Percentiles rank a stretch among this genome's conserved stretches.
These are phyloP conservation scores for Drosophila subsilvestris DNA, from an alignment of 2,888 invertebrate genomes.

Conservation along the genomic window DNA sequence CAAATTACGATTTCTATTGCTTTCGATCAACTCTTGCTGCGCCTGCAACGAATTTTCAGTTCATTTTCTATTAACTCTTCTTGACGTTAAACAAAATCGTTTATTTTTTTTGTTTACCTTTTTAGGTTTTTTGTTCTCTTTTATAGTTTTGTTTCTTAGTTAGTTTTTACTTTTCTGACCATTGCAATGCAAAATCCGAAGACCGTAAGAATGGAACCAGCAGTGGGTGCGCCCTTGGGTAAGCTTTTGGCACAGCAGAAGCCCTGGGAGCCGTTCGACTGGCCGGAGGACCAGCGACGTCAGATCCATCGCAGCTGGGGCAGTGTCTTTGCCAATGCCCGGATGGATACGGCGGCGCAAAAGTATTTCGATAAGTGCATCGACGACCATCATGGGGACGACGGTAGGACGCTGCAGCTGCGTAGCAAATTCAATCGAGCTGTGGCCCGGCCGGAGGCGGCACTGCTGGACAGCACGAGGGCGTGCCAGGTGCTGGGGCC, in stretches of 20 bases:
- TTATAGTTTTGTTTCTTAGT: slow-evolving; percentile 10
- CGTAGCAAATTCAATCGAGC: slow-evolving; percentile 63
- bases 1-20: no score
- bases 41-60: neutral
- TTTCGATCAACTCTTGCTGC: neutral
- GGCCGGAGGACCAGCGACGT: slow-evolving; percentile 35
- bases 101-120: slow-evolving; percentile 1
- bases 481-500: slow-evolving; percentile 27
- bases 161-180: slow-evolving; percentile 12
- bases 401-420: slow-evolving; percentile 45
- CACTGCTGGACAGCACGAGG: slow-evolving; percentile 49
- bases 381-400: slow-evolving; percentile 21
- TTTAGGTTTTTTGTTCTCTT: slow-evolving; percentile 9
- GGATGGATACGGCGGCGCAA: slow-evolving; percentile 49
- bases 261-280: slow-evolving; percentile 55
- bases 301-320: slow-evolving; percentile 71
- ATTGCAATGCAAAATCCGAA: neutral
- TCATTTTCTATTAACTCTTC: neutral
- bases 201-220: neutral
- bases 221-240: neutral
- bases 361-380: slow-evolving; percentile 63
- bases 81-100: neutral
- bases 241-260: neutral
- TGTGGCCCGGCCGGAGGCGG: slow-evolving; percentile 48
- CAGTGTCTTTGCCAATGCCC: slow-evolving; percentile 36